A percentile compares a stretch with the other conserved stretches of the same genome.
Conservation (phyloP, 2,797 vertebrate species). For the Saguinus oedipus region DNA sequence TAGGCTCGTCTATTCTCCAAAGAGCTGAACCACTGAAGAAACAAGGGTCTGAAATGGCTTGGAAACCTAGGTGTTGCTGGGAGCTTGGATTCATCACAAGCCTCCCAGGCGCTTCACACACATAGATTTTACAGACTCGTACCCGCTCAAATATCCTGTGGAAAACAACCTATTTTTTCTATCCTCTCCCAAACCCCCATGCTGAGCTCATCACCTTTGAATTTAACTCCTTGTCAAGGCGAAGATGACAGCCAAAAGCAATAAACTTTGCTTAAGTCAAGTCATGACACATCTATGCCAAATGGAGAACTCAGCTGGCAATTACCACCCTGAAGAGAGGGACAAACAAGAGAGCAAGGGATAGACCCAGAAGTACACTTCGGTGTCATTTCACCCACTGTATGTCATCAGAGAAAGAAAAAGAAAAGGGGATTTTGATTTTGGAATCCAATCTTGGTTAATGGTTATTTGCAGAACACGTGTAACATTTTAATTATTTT, state of each 20-base stretch:
- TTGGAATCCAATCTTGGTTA: conserved; percentile 68
- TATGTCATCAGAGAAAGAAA: neutral
- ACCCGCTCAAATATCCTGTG: rapidly evolving
- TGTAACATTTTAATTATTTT: conserved; percentile 83
- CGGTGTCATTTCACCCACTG: neutral
- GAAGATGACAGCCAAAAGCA: neutral
- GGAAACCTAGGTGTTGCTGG: neutral
- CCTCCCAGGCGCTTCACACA: neutral
- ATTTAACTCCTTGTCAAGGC: neutral
- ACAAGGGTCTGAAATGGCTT: neutral
- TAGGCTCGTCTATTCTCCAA: rapidly evolving
- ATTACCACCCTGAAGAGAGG: neutral
- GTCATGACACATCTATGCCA: neutral
- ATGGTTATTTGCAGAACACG: conserved; percentile 82
- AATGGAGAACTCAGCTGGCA: neutral
- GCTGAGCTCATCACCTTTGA: neutral
- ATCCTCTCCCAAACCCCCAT: neutral
- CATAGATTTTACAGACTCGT: neutral
- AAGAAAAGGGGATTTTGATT: conserved; percentile 42
- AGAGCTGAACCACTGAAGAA: neutral
- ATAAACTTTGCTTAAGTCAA: rapidly evolving
- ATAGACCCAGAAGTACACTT: rapidly evolving
- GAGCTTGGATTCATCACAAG: neutral
- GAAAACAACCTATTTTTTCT: too few species aligned
- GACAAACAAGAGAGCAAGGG: rapidly evolving